A percentile compares a stretch with the other conserved stretches of the same genome.
phyloP scores from a whole-genome alignment of 2,888 invertebrate species.

The Machimus rusticus region DNA sequence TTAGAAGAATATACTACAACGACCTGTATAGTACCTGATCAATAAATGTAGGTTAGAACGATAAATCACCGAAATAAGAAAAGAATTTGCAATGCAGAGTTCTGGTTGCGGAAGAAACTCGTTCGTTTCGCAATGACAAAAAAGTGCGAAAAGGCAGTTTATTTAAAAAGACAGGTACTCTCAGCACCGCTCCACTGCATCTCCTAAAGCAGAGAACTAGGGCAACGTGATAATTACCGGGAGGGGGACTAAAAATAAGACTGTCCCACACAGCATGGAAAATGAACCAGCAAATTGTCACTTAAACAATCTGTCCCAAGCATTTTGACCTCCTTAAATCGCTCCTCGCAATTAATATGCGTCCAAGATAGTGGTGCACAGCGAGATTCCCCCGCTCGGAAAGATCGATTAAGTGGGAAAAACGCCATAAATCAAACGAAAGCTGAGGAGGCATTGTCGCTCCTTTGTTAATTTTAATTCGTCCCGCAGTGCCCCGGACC shows the following conservation, averaged over 20 bases:
- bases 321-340: not conserved
- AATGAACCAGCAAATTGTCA: not conserved
- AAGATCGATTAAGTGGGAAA: slow-evolving; percentile 22
- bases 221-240: not conserved
- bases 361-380: not conserved
- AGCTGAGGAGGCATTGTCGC: not conserved
- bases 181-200: not conserved
- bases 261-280: not conserved
- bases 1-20: too few relatives aligned
- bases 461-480: not conserved
- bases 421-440: slow-evolving; percentile 1
- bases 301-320: not conserved
- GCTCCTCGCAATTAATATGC: not conserved
- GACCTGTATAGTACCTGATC: not conserved
- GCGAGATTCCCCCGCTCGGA: not conserved
- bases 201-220: not conserved
- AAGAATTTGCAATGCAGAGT: not conserved
- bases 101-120: not conserved
- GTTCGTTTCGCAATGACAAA: not conserved
- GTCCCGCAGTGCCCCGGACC: not conserved
- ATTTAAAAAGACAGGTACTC: not conserved
- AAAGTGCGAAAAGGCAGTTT: not conserved
- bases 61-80: not conserved
- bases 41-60: not conserved
- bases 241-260: not conserved